Evolutionary conservation across 2,797 vertebrate genomes (phyloP), one percentile per base, ranked within the genome.

Genomic region (Pseudopleuronectes americanus): DNA sequence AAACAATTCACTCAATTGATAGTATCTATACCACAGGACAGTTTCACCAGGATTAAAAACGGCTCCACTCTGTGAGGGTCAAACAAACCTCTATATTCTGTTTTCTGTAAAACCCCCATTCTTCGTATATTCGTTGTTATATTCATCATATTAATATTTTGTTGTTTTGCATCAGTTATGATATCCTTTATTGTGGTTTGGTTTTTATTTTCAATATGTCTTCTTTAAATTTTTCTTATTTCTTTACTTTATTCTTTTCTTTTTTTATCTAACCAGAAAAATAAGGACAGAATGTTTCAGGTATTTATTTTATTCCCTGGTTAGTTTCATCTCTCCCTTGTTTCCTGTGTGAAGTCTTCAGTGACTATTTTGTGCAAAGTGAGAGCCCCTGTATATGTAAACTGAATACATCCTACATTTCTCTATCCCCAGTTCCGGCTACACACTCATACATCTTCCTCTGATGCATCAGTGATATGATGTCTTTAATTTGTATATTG

Each of bases 261-360:
- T 76, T 82, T 82, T 81, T 65, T 94, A 87, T 93, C 93, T 80
- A 84, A 89, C 86, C 95, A 96, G 96, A 96, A 80, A 92, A 93
- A 94, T 91, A 91, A 94, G 95, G 95, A 97, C 93, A 95, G 90
- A 95, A 96, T 97, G 96, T 88, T 81, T 78, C 96, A 97, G 96
- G 96, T 97, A 96, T 93, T 94, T 91, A 79, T 75, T 84, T 83
- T 76, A 12, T 63, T 58, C 71, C 64, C 64, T 80, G 33, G 69
- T 65, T 74, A 57, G 48, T 68, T 68, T 49, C 13, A 41, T 45
- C 43, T 26, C 63, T 26, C 41, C n/a, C 56, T 17, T 38, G 22
- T 57, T 9, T 1, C 45, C 47, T 49, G 9, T 67, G 19, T 79
- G 68, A 41, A 33, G 64, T 59, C 57, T 68, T 57, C 38, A 45